These are phyloP conservation scores for Allobates femoralis DNA, from an alignment of 2,797 vertebrate species.

Conservation along the genomic window DNA sequence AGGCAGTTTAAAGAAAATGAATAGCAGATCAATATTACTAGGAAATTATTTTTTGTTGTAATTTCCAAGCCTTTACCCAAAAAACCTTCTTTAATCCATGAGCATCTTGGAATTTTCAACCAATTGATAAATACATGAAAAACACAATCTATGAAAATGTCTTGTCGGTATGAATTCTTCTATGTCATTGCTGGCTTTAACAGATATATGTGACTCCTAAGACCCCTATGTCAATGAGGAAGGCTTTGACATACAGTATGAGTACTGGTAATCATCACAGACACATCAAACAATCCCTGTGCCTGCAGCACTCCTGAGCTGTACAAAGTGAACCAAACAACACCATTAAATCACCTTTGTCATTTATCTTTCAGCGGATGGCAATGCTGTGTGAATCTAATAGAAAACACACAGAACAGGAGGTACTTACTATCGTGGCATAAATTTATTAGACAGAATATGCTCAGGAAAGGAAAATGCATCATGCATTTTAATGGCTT, in stretches of 20 bases:
- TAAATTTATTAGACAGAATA: constrained; percentile 22
- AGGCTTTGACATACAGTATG: constrained; percentile 11
- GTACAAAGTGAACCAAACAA: constrained; percentile 29
- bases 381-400: constrained; percentile 18
- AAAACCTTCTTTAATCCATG: neutral
- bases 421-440: constrained; percentile 18
- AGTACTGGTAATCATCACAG: constrained; percentile 5
- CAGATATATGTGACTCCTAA: neutral
- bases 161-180: neutral
- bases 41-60: neutral
- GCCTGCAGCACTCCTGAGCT: constrained; percentile 15
- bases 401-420: constrained; percentile 25
- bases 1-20: neutral
- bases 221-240: neutral
- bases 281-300: constrained; percentile 20
- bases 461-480: neutral
- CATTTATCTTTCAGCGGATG: constrained; percentile 24
- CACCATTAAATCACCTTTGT: constrained; percentile 31
- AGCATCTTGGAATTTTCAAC: neutral
- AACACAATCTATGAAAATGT: neutral
- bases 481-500: constrained; percentile 4
- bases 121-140: neutral
- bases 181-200: neutral
- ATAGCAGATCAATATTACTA: neutral
- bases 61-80: neutral